These are phyloP conservation scores for Orthosia incerta DNA, from an alignment of 2,888 invertebrate genomes.

Conservation along the genomic window DNA sequence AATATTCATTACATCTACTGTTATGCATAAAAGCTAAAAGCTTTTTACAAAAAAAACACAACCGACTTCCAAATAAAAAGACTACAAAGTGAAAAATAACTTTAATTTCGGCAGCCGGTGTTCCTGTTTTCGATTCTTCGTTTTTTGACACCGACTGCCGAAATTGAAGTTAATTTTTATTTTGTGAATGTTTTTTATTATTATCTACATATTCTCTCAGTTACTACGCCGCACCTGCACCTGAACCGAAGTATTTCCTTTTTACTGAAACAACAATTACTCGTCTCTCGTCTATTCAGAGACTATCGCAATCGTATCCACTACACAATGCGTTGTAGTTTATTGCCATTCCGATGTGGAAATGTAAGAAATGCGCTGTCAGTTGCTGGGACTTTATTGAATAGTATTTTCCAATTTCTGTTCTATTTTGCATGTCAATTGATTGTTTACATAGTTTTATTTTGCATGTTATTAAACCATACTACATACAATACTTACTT, in stretches of 20 bases:
- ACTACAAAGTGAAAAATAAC: too few relatives aligned
- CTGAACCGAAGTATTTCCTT: slow-evolving; percentile 32
- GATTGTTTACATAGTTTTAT: background rate
- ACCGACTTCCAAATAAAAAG: too few relatives aligned
- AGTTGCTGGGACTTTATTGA: slow-evolving; percentile 28
- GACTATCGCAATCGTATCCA: slow-evolving; percentile 35
- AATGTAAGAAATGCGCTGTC: slow-evolving; percentile 39
- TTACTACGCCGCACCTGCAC: slow-evolving; percentile 19
- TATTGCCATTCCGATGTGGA: slow-evolving; percentile 45
- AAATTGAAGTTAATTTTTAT: too few relatives aligned
- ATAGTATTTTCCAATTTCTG: slow-evolving; percentile 43
- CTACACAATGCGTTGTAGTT: slow-evolving; percentile 49
- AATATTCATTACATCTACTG: background rate
- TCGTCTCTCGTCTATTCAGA: slow-evolving; percentile 41
- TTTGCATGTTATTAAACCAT: background rate
- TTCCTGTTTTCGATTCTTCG: too few relatives aligned
- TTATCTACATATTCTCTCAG: background rate
- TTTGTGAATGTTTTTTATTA: too few relatives aligned
- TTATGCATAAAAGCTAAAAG: background rate
- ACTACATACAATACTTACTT: background rate
- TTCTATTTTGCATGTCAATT: slow-evolving; percentile 17
- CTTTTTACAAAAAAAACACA: too few relatives aligned
- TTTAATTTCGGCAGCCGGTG: too few relatives aligned
- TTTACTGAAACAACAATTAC: slow-evolving; percentile 55
- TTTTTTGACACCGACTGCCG: too few relatives aligned